Conservation (phyloP, 2,113 vertebrate species). For the Myotis davidii region DNA sequence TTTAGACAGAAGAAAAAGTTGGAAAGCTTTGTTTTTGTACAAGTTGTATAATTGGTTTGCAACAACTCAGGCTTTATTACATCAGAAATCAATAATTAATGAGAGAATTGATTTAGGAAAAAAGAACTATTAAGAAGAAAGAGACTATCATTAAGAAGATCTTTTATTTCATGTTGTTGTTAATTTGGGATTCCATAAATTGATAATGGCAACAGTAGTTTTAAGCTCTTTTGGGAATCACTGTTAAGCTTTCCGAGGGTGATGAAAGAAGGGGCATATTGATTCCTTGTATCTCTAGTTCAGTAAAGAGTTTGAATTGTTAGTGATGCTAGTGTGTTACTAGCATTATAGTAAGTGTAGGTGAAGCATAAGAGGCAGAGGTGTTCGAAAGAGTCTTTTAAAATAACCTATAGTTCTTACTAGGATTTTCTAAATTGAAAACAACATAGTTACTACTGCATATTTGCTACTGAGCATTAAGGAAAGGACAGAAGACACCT, state of each 20-base stretch:
- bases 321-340: not conserved
- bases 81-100: conserved; percentile 18
- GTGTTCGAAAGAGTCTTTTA: conserved; percentile 42
- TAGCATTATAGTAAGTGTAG: not conserved
- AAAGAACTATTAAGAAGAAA: not conserved
- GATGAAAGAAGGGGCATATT: not conserved
- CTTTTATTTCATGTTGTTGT: not conserved
- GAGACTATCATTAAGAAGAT: not conserved
- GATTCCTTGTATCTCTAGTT: not conserved
- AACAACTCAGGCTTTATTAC: not conserved
- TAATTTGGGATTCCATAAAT: not conserved
- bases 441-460: conserved; percentile 36
- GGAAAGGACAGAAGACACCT: not conserved
- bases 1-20: not conserved
- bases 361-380: conserved; percentile 9
- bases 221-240: not conserved
- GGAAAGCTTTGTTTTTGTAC: not conserved
- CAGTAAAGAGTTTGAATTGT: not conserved
- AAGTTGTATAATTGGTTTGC: not conserved
- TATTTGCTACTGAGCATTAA: conserved; percentile 42
- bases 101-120: not conserved
- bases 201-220: not conserved
- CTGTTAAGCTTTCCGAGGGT: not conserved
- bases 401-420: conserved; percentile 56
- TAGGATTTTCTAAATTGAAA: conserved; percentile 68